A percentile compares a stretch with the other conserved stretches of the same genome.
phyloP scores from a whole-genome alignment of 2,113 vertebrate genomes.

The Bos taurus region DNA sequence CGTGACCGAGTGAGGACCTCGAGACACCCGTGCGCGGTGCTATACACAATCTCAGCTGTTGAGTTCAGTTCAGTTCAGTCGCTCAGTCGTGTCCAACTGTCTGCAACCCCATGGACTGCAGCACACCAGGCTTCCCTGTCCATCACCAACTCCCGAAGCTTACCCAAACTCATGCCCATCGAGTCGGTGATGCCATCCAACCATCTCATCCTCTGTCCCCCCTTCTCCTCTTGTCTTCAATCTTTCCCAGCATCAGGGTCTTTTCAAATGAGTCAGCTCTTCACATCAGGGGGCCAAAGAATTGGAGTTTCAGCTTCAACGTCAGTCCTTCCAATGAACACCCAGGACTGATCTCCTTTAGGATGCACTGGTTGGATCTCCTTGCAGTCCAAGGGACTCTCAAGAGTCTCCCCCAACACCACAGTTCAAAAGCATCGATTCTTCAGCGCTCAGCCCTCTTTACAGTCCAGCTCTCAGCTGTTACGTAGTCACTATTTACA shows the following conservation, averaged over 20 bases:
- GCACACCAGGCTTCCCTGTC: background rate
- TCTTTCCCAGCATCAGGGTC: background rate
- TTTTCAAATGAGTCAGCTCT: background rate
- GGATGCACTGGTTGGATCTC: background rate
- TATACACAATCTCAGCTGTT: background rate
- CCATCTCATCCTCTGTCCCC: background rate
- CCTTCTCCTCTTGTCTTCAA: rapidly evolving
- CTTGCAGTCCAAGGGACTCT: background rate
- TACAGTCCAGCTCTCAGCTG: background rate
- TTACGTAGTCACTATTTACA: background rate
- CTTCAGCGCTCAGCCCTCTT: background rate
- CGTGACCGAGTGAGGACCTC: rapidly evolving
- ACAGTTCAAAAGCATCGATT: background rate
- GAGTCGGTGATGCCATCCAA: background rate
- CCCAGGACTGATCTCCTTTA: rapidly evolving
- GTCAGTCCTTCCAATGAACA: background rate
- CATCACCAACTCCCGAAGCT: background rate
- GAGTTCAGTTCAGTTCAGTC: background rate
- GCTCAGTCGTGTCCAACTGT: background rate
- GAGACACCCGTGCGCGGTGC: rapidly evolving
- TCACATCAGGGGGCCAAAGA: rapidly evolving
- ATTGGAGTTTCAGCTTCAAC: background rate
- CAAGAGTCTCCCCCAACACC: background rate
- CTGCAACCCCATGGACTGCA: background rate
- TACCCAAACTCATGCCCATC: background rate